Base-by-base conservation (phyloP, 1,140 invertebrate genomes). In the Aricia agestis region DNA sequence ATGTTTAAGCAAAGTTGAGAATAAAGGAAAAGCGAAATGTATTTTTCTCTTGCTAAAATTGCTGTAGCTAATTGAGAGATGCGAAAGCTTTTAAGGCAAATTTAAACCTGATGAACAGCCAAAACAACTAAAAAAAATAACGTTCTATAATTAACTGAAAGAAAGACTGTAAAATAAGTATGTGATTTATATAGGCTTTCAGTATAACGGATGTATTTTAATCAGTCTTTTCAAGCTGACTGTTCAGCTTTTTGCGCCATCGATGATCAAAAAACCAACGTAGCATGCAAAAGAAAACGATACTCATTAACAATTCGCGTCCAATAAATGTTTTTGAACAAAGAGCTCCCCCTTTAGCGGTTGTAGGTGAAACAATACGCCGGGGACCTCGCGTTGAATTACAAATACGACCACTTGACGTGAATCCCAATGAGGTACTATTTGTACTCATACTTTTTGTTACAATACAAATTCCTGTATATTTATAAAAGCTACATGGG, bases 301-400 rank as follows among this genome's bases (percentile, higher is more conserved):
- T 74, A 74, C 76, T 84, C 76, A 82, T 82, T 82, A 80, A 76
- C 76, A 75, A 82, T 80, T 82, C 76, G 80, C 78, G 73, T 78
- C 78, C 80, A 83, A 84, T 86, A 80, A 85, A 84, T 80, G 81
- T 84, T 80, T 75, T 78, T 78, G 79, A 84, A 80, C 77, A 81
- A 82, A 80, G 78, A 79, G 76, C 79, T 76, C 78, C 77, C 82
- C 81, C 82, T 84, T 81, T 86, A 83, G 82, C 75, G 79, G 79
- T 80, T 78, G 80, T 83, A 84, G 83, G 82, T 91, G 82, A 90
- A 90, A 90, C 89, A 90, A 89, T 89, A 91, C 80, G 81, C 74
- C 75, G 71, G 87, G 79, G 87, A 83, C 81, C 74, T 77, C 78
- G 82, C 76, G 79, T 86, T 89, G 89, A 91, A 91, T 91, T 90